phyloP scores from a whole-genome alignment of 1,140 invertebrate genomes.

The Notospermus geniculatus region DNA sequence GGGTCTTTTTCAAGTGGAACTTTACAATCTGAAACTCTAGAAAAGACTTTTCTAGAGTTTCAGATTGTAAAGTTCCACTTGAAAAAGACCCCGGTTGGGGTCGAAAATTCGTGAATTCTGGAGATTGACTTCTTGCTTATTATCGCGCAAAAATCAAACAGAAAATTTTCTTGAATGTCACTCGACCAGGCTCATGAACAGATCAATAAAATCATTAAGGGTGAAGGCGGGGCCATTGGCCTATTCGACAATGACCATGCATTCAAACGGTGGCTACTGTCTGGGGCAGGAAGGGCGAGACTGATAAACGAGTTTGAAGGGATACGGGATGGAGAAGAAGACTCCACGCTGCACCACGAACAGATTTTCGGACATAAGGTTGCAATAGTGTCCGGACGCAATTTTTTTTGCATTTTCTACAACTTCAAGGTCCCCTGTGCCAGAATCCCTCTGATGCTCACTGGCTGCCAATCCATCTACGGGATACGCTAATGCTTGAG shows the following conservation, averaged over 20 bases:
- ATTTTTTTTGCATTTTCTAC: too few species aligned
- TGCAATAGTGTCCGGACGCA: too few species aligned
- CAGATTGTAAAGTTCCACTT: too few species aligned
- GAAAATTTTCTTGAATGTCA: slow-evolving; percentile 27
- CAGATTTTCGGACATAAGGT: slow-evolving; percentile 14
- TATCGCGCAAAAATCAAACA: too few species aligned
- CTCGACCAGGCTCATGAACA: slow-evolving; percentile 39
- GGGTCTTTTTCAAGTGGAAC: too few species aligned
- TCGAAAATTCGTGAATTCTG: too few species aligned
- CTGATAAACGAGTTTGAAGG: slow-evolving; percentile 19
- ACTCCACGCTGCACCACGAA: slow-evolving; percentile 18
- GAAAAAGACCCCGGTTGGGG: too few species aligned
- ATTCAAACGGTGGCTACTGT: slow-evolving; percentile 16
- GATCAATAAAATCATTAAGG: too few species aligned
- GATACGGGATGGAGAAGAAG: slow-evolving; percentile 15
- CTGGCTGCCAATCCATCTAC: slow-evolving; percentile 21
- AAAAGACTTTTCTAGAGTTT: too few species aligned
- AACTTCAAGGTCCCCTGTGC: too few species aligned
- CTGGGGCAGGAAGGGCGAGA: slow-evolving; percentile 12
- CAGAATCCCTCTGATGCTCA: slow-evolving; percentile 22
- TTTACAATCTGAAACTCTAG: too few species aligned
- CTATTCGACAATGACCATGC: slow-evolving; percentile 16
- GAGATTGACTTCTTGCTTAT: too few species aligned
- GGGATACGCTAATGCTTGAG: slow-evolving; percentile 19
- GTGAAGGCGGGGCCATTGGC: slow-evolving; percentile 30